Percentiles rank a stretch among this genome's conserved stretches.
Evolutionary conservation across 2,888 invertebrate species (phyloP).

Genomic region (Entomobrya multifasciata): DNA sequence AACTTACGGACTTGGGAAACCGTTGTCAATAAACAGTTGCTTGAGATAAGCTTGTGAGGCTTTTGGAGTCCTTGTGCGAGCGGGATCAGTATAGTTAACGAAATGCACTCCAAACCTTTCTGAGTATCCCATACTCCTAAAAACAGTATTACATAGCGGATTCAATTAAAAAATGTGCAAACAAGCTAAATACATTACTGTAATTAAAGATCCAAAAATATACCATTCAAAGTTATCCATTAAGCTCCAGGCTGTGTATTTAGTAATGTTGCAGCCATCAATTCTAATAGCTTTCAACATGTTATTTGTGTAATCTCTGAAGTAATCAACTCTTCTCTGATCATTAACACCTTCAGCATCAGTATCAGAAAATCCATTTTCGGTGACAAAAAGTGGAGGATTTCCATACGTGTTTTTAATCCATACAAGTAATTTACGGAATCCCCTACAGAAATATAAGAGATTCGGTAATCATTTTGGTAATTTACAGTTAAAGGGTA

Average conservation of each 20-base stretch:
- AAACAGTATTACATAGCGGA: too few relatives aligned
- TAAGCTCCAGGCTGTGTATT: conserved; percentile 75
- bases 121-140: conserved; percentile 49
- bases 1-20: too few relatives aligned
- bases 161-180: too few relatives aligned
- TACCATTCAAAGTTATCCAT: conserved; percentile 77
- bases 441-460: too few relatives aligned
- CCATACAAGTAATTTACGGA: conserved; percentile 84
- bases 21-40: conserved; percentile 73
- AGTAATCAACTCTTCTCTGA: conserved; percentile 71
- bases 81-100: conserved; percentile 75
- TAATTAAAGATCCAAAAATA: too few relatives aligned
- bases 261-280: conserved; percentile 75
- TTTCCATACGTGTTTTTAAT: conserved; percentile 84
- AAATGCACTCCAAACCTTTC: conserved; percentile 78
- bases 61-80: conserved; percentile 71
- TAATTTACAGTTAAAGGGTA: too few relatives aligned
- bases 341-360: conserved; percentile 66
- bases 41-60: conserved; percentile 71
- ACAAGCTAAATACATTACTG: too few relatives aligned
- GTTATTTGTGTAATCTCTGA: conserved; percentile 75
- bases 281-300: conserved; percentile 76
- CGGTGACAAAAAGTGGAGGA: conserved; percentile 80
- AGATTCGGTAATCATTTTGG: too few relatives aligned
- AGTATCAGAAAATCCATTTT: conserved; percentile 76